These are phyloP conservation scores for Toxonevra muliebris DNA, from an alignment of 2,888 invertebrate genomes.

Conservation along the genomic window DNA sequence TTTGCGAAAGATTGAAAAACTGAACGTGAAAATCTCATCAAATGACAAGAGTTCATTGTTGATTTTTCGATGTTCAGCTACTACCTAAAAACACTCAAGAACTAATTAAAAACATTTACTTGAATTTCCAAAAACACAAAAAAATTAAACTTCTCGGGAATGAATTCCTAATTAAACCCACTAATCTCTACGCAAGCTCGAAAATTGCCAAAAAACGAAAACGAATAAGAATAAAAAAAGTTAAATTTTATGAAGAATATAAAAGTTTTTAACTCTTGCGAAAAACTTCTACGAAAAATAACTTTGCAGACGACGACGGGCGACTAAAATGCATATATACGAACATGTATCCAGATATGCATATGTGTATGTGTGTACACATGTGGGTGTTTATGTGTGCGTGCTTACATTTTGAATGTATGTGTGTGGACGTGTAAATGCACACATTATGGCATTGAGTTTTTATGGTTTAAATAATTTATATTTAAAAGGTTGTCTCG, in stretches of 20 bases:
- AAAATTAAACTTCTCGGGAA: not conserved
- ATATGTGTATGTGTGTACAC: not conserved
- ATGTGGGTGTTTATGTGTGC: not conserved
- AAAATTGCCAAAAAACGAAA: conserved; percentile 2
- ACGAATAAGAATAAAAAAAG: conserved; percentile 14
- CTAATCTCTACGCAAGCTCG: not conserved
- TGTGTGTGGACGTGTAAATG: conserved; percentile 26
- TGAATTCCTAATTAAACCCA: conserved; percentile 25
- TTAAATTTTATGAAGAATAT: conserved; percentile 32
- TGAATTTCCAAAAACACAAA: conserved; percentile 15
- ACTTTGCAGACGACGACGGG: conserved; percentile 32
- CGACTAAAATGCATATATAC: conserved; percentile 6
- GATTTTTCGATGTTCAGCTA: too few species aligned
- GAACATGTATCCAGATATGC: not conserved
- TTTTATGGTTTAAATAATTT: conserved; percentile 23
- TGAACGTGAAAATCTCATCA: too few species aligned
- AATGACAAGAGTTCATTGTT: too few species aligned
- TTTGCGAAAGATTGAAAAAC: too few species aligned
- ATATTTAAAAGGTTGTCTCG: conserved; percentile 18
- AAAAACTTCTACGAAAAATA: conserved; percentile 25
- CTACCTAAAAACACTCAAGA: conserved; percentile 12
- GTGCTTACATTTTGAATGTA: not conserved
- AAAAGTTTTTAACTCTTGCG: conserved; percentile 31
- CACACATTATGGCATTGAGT: conserved; percentile 17
- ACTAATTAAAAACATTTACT: conserved; percentile 30